Evolutionary conservation across 2,113 vertebrate genomes (phyloP).

Genomic region (Eurystomus gularis): DNA sequence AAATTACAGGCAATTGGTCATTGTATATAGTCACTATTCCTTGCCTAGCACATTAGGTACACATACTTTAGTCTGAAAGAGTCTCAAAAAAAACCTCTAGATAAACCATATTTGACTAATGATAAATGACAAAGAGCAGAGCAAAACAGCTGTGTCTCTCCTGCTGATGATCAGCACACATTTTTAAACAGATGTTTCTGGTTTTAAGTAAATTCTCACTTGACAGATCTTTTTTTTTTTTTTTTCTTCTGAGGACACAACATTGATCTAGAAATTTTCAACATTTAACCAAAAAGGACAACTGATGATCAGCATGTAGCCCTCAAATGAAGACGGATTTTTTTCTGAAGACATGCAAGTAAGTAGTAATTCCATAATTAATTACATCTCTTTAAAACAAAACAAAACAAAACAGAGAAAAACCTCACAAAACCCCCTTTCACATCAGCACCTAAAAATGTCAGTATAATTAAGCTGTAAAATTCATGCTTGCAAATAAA

Average conservation of each 20-base stretch:
- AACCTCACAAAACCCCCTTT: fast-evolving
- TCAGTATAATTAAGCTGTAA: background rate
- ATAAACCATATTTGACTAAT: constrained; percentile 31
- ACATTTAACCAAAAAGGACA: background rate
- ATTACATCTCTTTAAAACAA: background rate
- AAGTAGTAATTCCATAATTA: background rate
- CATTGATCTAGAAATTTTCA: background rate
- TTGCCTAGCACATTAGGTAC: background rate
- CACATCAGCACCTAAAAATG: background rate
- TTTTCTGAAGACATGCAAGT: background rate
- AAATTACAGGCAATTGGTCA: background rate
- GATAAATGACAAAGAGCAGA: constrained; percentile 50
- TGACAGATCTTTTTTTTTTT: background rate
- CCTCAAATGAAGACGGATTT: background rate
- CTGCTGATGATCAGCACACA: constrained; percentile 48
- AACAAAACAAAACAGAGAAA: background rate
- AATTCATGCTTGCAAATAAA: background rate
- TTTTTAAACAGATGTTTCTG: constrained; percentile 63
- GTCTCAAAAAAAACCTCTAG: background rate
- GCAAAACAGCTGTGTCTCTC: constrained; percentile 54
- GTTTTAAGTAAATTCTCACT: constrained; percentile 46
- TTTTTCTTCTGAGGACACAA: background rate
- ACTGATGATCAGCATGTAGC: background rate
- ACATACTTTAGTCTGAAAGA: background rate
- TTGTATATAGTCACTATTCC: background rate